A percentile compares a stretch with the other conserved stretches of the same genome.
phyloP scores from a whole-genome alignment of 2,797 vertebrate species.

The Dendrocincla fuliginosa region DNA sequence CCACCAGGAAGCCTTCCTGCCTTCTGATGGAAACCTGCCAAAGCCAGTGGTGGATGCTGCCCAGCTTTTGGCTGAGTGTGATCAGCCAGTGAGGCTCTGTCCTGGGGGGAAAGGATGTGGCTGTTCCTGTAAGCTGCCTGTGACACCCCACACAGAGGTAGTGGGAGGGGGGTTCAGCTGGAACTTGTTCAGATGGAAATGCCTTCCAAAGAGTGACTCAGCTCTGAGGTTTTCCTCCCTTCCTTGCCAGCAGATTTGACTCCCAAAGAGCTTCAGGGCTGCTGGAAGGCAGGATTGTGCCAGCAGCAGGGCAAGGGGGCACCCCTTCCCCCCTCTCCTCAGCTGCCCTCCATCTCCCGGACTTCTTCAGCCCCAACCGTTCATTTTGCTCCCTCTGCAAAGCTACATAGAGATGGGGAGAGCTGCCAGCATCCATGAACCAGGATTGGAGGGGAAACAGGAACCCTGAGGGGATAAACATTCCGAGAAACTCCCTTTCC shows the following conservation, averaged over 20 bases:
- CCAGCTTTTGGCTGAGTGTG: neutral
- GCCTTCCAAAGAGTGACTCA: slow-evolving; percentile 23
- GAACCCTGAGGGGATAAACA: slow-evolving; percentile 45
- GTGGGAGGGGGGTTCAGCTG: neutral
- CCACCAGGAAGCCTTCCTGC: neutral
- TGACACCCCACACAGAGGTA: neutral
- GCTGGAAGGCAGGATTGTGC: neutral
- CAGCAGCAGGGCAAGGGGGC: rapidly evolving
- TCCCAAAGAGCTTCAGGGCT: neutral
- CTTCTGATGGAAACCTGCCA: neutral
- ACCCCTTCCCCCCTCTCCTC: neutral
- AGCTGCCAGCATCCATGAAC: neutral
- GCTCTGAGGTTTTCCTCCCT: slow-evolving; percentile 38
- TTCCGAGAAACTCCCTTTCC: slow-evolving; percentile 23
- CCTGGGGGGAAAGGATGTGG: neutral
- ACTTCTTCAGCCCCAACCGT: neutral
- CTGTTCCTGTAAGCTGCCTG: slow-evolving; percentile 10
- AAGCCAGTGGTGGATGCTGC: neutral
- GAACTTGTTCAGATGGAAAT: slow-evolving; percentile 6
- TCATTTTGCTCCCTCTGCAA: neutral
- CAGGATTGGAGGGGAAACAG: slow-evolving; percentile 30
- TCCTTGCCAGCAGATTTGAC: neutral
- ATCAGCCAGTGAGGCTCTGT: rapidly evolving
- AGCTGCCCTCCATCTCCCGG: neutral
- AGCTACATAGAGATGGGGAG: neutral